A percentile compares a stretch with the other conserved stretches of the same genome.
Evolutionary conservation across 2,113 vertebrate species (phyloP).

Genomic region (Peromyscus maniculatus): DNA sequence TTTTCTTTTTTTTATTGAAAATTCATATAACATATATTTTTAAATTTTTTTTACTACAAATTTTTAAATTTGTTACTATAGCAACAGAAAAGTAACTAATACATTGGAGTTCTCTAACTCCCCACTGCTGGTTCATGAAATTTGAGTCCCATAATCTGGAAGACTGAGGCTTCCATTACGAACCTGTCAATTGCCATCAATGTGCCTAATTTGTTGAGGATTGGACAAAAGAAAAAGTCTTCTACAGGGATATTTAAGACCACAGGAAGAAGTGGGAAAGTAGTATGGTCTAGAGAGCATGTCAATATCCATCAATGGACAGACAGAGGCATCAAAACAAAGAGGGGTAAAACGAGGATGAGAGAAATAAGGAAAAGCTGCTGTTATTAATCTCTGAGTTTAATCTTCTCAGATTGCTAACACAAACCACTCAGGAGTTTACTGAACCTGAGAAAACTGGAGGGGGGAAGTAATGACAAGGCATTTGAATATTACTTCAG

Average conservation of each 20-base stretch:
- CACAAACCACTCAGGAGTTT: neutral
- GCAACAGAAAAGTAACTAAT: neutral
- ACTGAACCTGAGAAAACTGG: neutral
- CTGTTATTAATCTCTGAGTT: neutral
- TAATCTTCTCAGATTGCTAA: neutral
- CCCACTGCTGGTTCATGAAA: neutral
- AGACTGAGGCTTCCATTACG: neutral
- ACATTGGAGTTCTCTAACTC: neutral
- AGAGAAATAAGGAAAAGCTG: neutral
- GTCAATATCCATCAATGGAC: neutral
- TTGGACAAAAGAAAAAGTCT: neutral
- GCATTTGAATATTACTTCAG: neutral
- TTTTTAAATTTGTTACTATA: too few relatives aligned
- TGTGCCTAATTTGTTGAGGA: neutral
- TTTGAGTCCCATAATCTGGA: neutral
- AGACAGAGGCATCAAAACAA: neutral
- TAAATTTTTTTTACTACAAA: too few relatives aligned
- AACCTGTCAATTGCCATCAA: neutral
- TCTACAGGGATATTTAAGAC: neutral
- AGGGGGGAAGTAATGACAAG: neutral
- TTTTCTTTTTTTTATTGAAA: too few relatives aligned
- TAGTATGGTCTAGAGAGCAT: neutral
- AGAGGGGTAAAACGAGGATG: neutral
- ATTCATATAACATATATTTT: too few relatives aligned
- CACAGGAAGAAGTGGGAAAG: neutral